Percentiles rank a stretch among this genome's conserved stretches.
Conservation (phyloP, 2,113 vertebrate species). For the Phasianus colchicus region DNA sequence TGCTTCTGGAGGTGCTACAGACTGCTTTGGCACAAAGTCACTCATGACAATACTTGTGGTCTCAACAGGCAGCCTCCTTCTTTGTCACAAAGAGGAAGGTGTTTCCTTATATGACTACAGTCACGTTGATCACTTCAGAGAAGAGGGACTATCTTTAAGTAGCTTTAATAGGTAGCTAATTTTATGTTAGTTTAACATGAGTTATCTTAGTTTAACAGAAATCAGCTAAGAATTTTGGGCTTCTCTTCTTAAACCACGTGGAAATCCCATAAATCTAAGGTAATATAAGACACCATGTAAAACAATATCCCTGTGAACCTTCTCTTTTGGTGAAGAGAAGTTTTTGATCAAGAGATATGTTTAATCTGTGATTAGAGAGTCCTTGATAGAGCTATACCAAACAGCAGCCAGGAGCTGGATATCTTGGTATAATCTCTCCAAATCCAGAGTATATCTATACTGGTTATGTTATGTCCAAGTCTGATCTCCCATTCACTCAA, state of each 20-base stretch:
- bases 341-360: neutral
- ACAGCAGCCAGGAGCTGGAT: neutral
- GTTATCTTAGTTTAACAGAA: neutral
- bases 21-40: neutral
- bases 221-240: neutral
- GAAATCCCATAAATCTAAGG: neutral
- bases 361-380: neutral
- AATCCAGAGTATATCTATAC: neutral
- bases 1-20: neutral
- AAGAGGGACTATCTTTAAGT: neutral
- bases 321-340: neutral
- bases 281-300: neutral
- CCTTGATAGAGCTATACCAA: neutral
- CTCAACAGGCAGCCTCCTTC: neutral
- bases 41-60: rapidly evolving
- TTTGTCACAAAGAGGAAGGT: neutral
- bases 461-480: neutral
- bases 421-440: neutral
- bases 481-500: neutral
- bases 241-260: neutral
- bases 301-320: neutral
- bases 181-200: neutral
- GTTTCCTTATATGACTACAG: neutral
- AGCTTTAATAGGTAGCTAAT: neutral
- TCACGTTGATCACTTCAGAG: neutral